Base-by-base conservation (phyloP, 1,140 invertebrate species). In the Macrobrachium nipponense region DNA sequence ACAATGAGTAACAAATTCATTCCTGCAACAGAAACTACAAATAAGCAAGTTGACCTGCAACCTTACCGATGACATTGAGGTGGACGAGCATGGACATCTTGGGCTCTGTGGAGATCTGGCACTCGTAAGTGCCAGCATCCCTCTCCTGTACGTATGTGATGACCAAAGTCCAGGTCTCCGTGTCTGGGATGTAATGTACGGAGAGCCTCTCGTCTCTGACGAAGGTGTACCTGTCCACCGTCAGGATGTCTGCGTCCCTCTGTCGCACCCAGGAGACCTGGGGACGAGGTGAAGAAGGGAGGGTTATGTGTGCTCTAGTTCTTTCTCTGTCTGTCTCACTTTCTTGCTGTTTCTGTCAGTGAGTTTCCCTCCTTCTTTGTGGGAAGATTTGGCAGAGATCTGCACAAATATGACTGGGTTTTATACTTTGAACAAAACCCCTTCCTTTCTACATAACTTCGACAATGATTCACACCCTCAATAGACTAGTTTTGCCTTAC, bases 51-150 rank as follows among this genome's bases (percentile, higher is more conserved):
- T 36, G 27, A 36, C 27, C 27, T 36, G 27, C 4, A 4, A 36
- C 77, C 90, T 89, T 51, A 96, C 96, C 95, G 90, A 97, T 95
- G 89, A 98, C 96, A 91, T 96, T 96, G 88, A 98, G 94, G 90
- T 95, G 94, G 90, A 97, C 95, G 91, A 96, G 94, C 91, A 96
- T 95, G 91, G 96, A 96, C 91, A 95, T 93, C 91, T 95, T 95
- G n/a, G 95, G 95, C 89, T 96, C 94, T 2, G 95, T 95, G 90
- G 95, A 95, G 89, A 96, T 93, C 91, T 96, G 95, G 89, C 96
- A 97, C 91, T 97, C 95, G 92, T 96, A 96, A 64, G 93, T 92
- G 60, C 95, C 95, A 17, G 93, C 92, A 91, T 96, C 95, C 14
- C 92, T 90, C 87, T 92, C 90, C 80, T 93, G 93, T 12, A 94